Base-by-base conservation (phyloP, 2,888 invertebrate species). In the Drosophila rubida region DNA sequence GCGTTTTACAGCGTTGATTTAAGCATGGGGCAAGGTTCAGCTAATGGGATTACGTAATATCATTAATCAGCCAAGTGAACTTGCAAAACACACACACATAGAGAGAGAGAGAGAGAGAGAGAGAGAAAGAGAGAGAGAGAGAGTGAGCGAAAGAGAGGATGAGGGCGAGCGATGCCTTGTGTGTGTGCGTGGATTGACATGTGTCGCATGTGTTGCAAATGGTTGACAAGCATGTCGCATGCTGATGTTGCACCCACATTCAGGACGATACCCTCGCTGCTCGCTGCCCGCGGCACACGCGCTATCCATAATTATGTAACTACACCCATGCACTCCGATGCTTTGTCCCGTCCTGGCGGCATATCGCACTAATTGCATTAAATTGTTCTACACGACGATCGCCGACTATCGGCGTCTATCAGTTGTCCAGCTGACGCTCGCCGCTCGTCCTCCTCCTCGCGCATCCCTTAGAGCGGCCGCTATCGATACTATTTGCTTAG, bases 361-460 rank as follows among this genome's bases (percentile, higher is more conserved):
- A 73, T 87, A 82, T 82, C 82, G 68, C 83, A 83, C 82, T 83
- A 83, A 83, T 83, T 83, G 88, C 88, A 83, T 83, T 83, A 83
- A 83, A 83, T 83, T 83, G 82, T 71, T 74, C 75, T 76, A 69
- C 82, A 80, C 83, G 83, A 58, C 75, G 68, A 65, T 67, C 72
- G 44, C 19, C 22, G 64, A 27, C 39, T 44, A 42, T 32, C 54
- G 19, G 6, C 0, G 13, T 22, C 23, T 25, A 42, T 54, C 54
- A 32, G 5, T 13, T 57, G 66, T 62, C 86, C 82, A 87, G 80
- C 76, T 87, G 82, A 85, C 82, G 79, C 73, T 49, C 5, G 32
- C 11, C 44, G 23, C 19, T n/a, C 37, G 14, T 42, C 32, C 45
- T 32, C 25, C 48, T 25, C 27, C 19, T 27, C 9, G 46, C 30